These are phyloP conservation scores for Drepana falcataria DNA, from an alignment of 2,888 invertebrate species.

Conservation along the genomic window DNA sequence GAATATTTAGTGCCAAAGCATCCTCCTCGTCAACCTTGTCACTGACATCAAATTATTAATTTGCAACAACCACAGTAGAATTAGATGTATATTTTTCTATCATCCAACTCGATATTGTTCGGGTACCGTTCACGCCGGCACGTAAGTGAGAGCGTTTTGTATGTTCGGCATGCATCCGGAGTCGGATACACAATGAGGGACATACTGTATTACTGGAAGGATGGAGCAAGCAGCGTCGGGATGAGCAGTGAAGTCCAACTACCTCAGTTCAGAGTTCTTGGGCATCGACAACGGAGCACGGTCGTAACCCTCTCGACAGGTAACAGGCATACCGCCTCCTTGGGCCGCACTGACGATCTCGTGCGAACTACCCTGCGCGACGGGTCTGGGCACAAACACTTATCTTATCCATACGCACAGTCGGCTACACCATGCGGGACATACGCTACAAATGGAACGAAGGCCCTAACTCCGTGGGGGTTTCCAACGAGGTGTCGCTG, in stretches of 20 bases:
- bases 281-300: conserved; percentile 93
- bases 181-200: conserved; percentile 95
- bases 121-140: conserved; percentile 28
- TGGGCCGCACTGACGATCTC: conserved; percentile 6
- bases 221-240: conserved; percentile 92
- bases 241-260: conserved; percentile 94
- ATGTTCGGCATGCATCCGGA: conserved; percentile 74
- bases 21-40: neutral
- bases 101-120: conserved; percentile 22
- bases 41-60: neutral
- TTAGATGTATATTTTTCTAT: conserved; percentile 34
- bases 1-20: neutral
- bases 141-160: conserved; percentile 61
- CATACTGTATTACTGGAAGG: conserved; percentile 95
- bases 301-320: conserved; percentile 95
- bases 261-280: conserved; percentile 95
- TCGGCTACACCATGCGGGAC: conserved; percentile 97
- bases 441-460: conserved; percentile 97
- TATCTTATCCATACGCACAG: conserved; percentile 71
- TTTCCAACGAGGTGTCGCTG: conserved; percentile 94
- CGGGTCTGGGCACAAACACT: conserved; percentile 32
- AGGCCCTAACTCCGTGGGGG: conserved; percentile 93
- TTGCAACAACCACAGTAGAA: neutral
- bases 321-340: conserved; percentile 62
- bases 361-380: conserved; percentile 10